Evolutionary conservation across 2,888 invertebrate species (phyloP), one percentile per base, ranked within the genome.

Genomic region (Platerodrilus igneus): DNA sequence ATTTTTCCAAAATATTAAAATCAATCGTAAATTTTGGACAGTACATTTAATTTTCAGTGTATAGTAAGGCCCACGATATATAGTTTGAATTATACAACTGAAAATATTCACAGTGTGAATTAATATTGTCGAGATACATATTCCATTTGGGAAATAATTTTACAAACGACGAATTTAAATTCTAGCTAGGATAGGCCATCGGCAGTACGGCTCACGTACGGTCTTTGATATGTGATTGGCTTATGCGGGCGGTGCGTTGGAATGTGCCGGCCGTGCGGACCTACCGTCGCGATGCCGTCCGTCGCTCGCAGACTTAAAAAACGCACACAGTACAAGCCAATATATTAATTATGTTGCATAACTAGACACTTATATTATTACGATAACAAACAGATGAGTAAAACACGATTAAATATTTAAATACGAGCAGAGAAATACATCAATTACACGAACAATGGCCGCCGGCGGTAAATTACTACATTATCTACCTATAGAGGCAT

Each of bases 31-130:
- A 61, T 66, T n/a, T 68, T 70, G 69, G 70, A 70, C 70, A 71
- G 69, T 66, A 69, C 68, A 60, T 61, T 65, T 61, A 65, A 67
- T 66, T 68, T 69, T 68, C 68, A 69, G 68, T 69, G 64, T 69
- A 67, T 67, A 70, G 68, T 70, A 71, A 71, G 71, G 71, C 70
- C 70, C 71, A 71, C 68, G 67, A 69, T 68, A 68, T 66, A 68
- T 65, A 64, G 59, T 66, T 67, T 68, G 67, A 66, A 66, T 63
- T 62, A 67, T 68, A 67, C 65, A 69, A 68, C 66, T 67, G 66
- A 68, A 68, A 68, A 63, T 58, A 39, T 63, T 68, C 66, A 67
- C 63, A 64, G 63, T 65, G 64, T 66, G 63, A 65, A 65, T 68
- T 59, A 67, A 68, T 69, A 69, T 69, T 69, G 69, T 69, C 69